A percentile compares a stretch with the other conserved stretches of the same genome.
These are phyloP conservation scores for Myotis myotis DNA, from an alignment of 2,797 vertebrate species.

Conservation along the genomic window DNA sequence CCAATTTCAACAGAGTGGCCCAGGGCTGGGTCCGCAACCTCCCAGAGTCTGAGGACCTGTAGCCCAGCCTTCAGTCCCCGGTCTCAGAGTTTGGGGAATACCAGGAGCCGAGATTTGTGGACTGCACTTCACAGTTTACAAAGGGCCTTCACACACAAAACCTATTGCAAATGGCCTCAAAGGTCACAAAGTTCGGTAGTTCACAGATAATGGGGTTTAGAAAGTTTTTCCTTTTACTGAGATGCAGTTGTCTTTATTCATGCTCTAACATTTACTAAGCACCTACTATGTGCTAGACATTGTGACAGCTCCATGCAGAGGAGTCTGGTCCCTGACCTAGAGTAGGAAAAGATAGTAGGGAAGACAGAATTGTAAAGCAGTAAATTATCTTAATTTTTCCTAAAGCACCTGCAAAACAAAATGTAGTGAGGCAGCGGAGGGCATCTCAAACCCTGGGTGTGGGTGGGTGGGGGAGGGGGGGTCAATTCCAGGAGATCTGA, in stretches of 20 bases:
- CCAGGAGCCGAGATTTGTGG: not conserved
- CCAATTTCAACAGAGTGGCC: slow-evolving; percentile 94
- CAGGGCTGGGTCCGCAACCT: slow-evolving; percentile 89
- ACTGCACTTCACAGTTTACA: not conserved
- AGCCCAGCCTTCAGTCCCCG: slow-evolving; percentile 34
- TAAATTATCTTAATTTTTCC: not conserved
- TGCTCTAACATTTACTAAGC: not conserved
- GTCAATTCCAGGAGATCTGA: not conserved
- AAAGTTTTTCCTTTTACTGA: not conserved
- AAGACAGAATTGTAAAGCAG: not conserved
- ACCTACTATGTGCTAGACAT: not conserved
- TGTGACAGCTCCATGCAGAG: not conserved
- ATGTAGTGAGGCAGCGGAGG: not conserved
- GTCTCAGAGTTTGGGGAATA: not conserved
- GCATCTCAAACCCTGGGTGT: not conserved
- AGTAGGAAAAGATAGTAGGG: not conserved
- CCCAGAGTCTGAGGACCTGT: slow-evolving; percentile 94
- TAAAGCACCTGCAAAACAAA: not conserved
- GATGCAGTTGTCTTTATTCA: not conserved
- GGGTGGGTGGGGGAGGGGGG: not conserved
- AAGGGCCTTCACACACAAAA: not conserved
- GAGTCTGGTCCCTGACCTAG: not conserved
- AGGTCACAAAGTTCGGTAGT: not conserved
- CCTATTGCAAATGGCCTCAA: not conserved
- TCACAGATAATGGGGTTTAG: not conserved